Evolutionary conservation across 2,888 invertebrate species (phyloP).

Genomic region (Merodon equestris): DNA sequence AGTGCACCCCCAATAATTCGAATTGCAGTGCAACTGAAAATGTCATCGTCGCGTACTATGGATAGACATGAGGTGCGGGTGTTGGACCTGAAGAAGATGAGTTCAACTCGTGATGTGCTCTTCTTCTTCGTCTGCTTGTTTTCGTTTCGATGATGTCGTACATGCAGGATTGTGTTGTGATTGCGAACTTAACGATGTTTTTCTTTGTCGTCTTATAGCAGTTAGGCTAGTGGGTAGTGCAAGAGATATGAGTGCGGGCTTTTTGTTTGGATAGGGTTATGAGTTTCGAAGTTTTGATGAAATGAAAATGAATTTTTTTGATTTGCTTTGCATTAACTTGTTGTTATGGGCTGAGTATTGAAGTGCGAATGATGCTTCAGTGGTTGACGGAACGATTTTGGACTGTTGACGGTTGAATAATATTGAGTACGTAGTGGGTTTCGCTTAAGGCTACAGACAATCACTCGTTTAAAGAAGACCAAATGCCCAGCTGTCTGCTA

Average conservation of each 20-base stretch:
- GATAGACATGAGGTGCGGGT: slow-evolving; percentile 35
- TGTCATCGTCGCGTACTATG: slow-evolving; percentile 53
- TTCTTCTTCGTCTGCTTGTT: slow-evolving; percentile 9
- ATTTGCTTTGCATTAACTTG: background rate
- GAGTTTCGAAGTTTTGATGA: slow-evolving; percentile 29
- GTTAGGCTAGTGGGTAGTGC: slow-evolving; percentile 51
- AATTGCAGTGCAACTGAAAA: slow-evolving; percentile 52
- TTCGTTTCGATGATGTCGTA: slow-evolving; percentile 51
- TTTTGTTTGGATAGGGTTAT: slow-evolving; percentile 52
- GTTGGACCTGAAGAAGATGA: slow-evolving; percentile 54
- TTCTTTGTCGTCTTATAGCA: slow-evolving; percentile 24
- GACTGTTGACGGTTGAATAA: background rate
- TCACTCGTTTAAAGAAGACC: no score
- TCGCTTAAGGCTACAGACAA: no score
- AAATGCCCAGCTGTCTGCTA: no score
- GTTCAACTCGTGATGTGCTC: slow-evolving; percentile 55
- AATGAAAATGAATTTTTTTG: slow-evolving; percentile 4
- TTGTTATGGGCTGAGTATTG: slow-evolving; percentile 2
- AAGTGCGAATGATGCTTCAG: slow-evolving; percentile 16
- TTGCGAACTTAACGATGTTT: slow-evolving; percentile 44
- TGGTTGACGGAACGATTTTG: background rate
- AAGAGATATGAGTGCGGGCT: slow-evolving; percentile 29
- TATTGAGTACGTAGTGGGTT: no score
- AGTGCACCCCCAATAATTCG: slow-evolving; percentile 55
- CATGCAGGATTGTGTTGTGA: slow-evolving; percentile 60